Percentiles rank a stretch among this genome's conserved stretches.
Conservation (phyloP, 2,888 invertebrate species). For the Fragum whitleyi region DNA sequence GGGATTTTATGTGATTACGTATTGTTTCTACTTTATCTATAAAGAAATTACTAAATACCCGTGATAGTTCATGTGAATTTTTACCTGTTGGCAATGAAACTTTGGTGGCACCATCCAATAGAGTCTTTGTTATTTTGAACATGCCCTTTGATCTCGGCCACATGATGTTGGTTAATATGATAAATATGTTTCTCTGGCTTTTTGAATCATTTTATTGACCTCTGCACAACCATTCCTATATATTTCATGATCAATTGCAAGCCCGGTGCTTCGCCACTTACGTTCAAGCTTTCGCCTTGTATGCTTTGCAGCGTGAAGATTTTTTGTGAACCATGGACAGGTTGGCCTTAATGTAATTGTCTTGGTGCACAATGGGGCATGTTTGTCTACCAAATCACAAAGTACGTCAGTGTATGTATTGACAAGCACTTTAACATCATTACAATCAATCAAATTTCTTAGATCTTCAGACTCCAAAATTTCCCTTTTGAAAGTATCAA, state of each 20-base stretch:
- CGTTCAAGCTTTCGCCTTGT: too few species aligned
- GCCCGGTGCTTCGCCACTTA: too few species aligned
- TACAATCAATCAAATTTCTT: neutral
- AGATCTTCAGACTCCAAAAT: constrained; percentile 6
- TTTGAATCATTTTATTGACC: constrained; percentile 42
- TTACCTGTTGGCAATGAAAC: neutral
- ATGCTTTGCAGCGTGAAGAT: too few species aligned
- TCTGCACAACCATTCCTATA: constrained; percentile 46
- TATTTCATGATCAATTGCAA: constrained; percentile 50
- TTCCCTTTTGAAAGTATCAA: too few species aligned
- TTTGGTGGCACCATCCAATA: constrained; percentile 48
- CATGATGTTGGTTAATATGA: constrained; percentile 34
- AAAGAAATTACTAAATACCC: too few species aligned
- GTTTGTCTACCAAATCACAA: neutral
- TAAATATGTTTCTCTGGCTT: constrained; percentile 32
- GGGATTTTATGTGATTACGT: too few species aligned
- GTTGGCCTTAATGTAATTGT: constrained; percentile 42
- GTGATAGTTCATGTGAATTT: too few species aligned
- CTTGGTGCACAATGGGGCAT: too few species aligned
- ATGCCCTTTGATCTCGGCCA: constrained; percentile 40
- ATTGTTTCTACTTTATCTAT: too few species aligned
- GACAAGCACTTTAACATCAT: constrained; percentile 2
- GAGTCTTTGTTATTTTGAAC: constrained; percentile 33
- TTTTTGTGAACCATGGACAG: too few species aligned
- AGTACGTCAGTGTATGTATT: constrained; percentile 22